Evolutionary conservation across 1,140 invertebrate genomes (phyloP).

Genomic region (Drosophila mojavensis): DNA sequence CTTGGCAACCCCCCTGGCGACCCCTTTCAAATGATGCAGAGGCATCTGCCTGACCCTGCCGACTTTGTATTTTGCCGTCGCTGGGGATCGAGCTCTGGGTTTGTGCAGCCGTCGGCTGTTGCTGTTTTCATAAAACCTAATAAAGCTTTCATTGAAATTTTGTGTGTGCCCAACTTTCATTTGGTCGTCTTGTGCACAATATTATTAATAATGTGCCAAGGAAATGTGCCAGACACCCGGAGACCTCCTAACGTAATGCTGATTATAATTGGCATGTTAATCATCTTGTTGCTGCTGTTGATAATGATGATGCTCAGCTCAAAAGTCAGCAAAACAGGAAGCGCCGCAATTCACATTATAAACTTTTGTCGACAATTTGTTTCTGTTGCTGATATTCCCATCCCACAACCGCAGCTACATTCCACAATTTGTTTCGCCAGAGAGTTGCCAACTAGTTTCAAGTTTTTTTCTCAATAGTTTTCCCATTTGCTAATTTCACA

Average conservation of each 20-base stretch:
- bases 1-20: constrained; percentile 38
- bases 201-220: constrained; percentile 54
- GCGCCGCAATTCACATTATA: constrained; percentile 40
- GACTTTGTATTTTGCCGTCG: not conserved
- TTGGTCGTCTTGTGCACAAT: constrained; percentile 45
- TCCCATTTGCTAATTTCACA: constrained; percentile 15
- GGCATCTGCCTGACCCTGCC: constrained; percentile 41
- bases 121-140: constrained; percentile 71
- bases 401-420: not conserved
- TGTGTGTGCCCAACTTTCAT: constrained; percentile 58
- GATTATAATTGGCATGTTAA: constrained; percentile 30
- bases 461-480: constrained; percentile 2
- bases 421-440: constrained; percentile 18
- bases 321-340: constrained; percentile 56
- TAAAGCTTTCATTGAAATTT: constrained; percentile 66
- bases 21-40: constrained; percentile 65
- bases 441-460: constrained; percentile 7
- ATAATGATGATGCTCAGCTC: constrained; percentile 41
- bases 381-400: constrained; percentile 7
- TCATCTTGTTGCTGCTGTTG: constrained; percentile 22
- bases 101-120: constrained; percentile 34
- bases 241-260: constrained; percentile 6
- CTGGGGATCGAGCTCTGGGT: not conserved
- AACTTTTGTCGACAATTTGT: constrained; percentile 33
- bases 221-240: constrained; percentile 48